These are phyloP conservation scores for Drosophila anomelani DNA, from an alignment of 2,888 invertebrate genomes.

Conservation along the genomic window DNA sequence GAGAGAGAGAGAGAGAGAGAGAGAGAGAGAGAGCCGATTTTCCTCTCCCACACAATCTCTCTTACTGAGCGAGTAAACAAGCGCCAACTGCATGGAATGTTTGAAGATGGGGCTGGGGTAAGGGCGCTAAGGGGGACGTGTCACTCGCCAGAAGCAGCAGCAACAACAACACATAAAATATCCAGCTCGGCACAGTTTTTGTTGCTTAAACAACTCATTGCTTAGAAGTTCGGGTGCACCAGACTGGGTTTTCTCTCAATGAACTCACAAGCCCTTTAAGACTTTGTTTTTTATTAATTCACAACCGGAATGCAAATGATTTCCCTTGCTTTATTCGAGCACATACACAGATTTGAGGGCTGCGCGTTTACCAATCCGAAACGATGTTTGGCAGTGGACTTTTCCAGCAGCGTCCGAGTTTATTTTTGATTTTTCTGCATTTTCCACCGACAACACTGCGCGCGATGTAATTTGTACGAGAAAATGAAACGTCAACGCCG, in stretches of 20 bases:
- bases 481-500: slow-evolving; percentile 79
- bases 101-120: slow-evolving; percentile 41
- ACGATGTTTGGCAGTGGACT: slow-evolving; percentile 11
- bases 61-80: slow-evolving; percentile 66
- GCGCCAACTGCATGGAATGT: slow-evolving; percentile 64
- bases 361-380: slow-evolving; percentile 32
- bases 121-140: slow-evolving; percentile 52
- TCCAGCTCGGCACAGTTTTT: slow-evolving; percentile 31
- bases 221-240: background rate
- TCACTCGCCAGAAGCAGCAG: slow-evolving; percentile 51
- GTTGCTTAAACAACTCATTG: slow-evolving; percentile 14
- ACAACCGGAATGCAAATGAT: slow-evolving; percentile 1
- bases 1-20: slow-evolving; percentile 1
- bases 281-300: slow-evolving; percentile 13
- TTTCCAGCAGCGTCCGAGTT: slow-evolving; percentile 48
- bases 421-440: slow-evolving; percentile 50
- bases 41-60: slow-evolving; percentile 31
- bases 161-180: slow-evolving; percentile 37
- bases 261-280: background rate
- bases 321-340: background rate
- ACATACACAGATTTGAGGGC: slow-evolving; percentile 19
- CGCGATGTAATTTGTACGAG: slow-evolving; percentile 81
- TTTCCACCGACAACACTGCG: slow-evolving; percentile 64
- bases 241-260: background rate
- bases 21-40: slow-evolving; percentile 13